Evolutionary conservation across 2,797 vertebrate species (phyloP), one percentile per base, ranked within the genome.

Genomic region (Lepus oiostolus): DNA sequence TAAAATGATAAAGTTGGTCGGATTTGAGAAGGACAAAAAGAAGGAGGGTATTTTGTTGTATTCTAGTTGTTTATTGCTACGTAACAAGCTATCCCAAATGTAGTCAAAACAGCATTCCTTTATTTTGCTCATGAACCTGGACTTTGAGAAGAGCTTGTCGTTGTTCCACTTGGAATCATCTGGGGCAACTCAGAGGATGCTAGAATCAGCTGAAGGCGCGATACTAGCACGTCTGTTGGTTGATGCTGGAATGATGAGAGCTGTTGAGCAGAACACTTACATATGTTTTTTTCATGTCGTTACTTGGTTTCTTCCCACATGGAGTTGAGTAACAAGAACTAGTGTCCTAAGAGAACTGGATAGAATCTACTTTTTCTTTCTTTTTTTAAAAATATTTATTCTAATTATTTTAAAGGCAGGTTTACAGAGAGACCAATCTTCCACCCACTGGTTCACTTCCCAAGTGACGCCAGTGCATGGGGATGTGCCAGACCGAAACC

Each of bases 101-200:
- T 21, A 84, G 32, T 79, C 63, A 50, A 24, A 92, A 90, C 28
- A 26, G 30, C 22, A 42, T 10, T 67, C 28, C 67, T 85, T 93
- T 71, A 47, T 88, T 95, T 92, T 95, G 84, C 70, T 92, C 50
- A n/a, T 76, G 90, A 80, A 47, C 91, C 35, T 82, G 38, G 21
- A 50, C 9, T 95, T 76, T 91, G 42, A 72, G 58, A 83, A 60
- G 13, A 71, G n/a, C 17, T 65, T 60, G 5, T 85, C 63, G 91
- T 17, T 74, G 12, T 22, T 85, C 65, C 50, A 10, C 30, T 26
- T 63, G 72, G n/a, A 52, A 62, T 74, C 9, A 0, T 90, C 30
- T 28, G 62, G 62, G 38, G 35, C 74, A 60, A 1, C 58, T 35
- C 62, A 47, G 62, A 75, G 71, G 65, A 70, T 89, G 26, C 32